Base-by-base conservation (phyloP, 2,888 invertebrate genomes). In the Ophion obscuratus region DNA sequence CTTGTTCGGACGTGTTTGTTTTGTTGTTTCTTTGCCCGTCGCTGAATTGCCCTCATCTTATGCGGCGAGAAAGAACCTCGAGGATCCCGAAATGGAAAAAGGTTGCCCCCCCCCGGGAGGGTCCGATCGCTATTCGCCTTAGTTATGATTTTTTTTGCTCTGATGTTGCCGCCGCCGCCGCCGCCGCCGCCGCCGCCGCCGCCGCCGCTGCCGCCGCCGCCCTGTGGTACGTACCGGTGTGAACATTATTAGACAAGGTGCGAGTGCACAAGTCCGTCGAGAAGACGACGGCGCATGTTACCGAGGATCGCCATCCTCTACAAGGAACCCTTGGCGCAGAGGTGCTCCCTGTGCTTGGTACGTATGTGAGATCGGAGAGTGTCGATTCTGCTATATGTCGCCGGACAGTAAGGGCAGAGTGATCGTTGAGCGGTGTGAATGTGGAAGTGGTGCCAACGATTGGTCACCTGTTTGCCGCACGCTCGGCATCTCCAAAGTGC, bases 401-500 rank as follows among this genome's bases (percentile, higher is more conserved):
- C 97, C 89, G 97, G 97, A 95, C 98, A 98, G 95, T 97, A 97
- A 87, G 97, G 97, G 95, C 98, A 98, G 92, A 96, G 96, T 90
- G 96, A 97, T 91, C 97, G 96, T 94, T 97, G 96, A 89, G 97
- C 96, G 86, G 97, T 97, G 95, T 97, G 97, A 91, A 97, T 97
- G 95, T 97, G 97, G 95, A 96, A 97, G 95, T 97, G 97, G 94
- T 97, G 97, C 97, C 97, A 97, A 95, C 97, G 96, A 95, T 97
- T 97, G 94, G 97, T 97, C 89, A 97, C 97, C 95, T 97, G 97
- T 95, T 97, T 97, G 94, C 97, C 97, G 95, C 97, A 97, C 59
- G 96, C 96, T 93, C 96, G 96, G 95, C 97, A 97, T 93, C 96
- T 96, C 97, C 97, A 97, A 93, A 97, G 95, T 88, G 97, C 96